phyloP scores from a whole-genome alignment of 2,888 invertebrate species.

The Polymixis lichenea region DNA sequence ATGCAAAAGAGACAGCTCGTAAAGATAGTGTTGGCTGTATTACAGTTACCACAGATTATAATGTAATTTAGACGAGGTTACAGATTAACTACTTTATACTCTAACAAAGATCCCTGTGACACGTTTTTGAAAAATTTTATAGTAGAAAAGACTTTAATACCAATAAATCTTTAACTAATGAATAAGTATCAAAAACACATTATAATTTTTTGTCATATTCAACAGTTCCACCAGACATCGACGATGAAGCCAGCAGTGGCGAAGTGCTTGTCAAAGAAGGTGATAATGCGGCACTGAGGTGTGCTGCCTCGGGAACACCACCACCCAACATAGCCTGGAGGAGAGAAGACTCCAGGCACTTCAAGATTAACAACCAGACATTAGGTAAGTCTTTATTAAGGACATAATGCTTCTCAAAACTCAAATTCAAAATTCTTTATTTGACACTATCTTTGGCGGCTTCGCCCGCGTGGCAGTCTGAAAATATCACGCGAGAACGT shows the following conservation, averaged over 20 bases:
- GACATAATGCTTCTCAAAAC: not conserved
- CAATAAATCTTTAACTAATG: too few relatives aligned
- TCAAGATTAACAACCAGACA: slow-evolving; percentile 87
- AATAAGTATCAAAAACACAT: too few relatives aligned
- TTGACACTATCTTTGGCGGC: too few relatives aligned
- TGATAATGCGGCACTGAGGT: slow-evolving; percentile 93
- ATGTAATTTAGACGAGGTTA: too few relatives aligned
- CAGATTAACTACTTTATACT: too few relatives aligned
- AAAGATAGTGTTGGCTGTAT: too few relatives aligned
- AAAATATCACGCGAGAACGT: too few relatives aligned
- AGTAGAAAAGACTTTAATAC: not conserved
- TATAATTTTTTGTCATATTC: not conserved
- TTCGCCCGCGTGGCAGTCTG: too few relatives aligned
- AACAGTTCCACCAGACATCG: slow-evolving; percentile 94
- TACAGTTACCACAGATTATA: too few relatives aligned
- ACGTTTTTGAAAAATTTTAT: not conserved
- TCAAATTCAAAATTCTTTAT: not conserved
- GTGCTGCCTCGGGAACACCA: slow-evolving; percentile 95
- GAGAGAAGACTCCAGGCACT: slow-evolving; percentile 93
- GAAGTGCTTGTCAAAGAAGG: slow-evolving; percentile 95
- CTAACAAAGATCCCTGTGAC: not conserved
- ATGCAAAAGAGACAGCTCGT: too few relatives aligned
- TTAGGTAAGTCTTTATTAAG: slow-evolving; percentile 73
- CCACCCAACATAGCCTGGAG: slow-evolving; percentile 95
- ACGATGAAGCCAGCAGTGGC: slow-evolving; percentile 93